Evolutionary conservation across 2,888 invertebrate species (phyloP).

Genomic region (Euzophera pinguis): DNA sequence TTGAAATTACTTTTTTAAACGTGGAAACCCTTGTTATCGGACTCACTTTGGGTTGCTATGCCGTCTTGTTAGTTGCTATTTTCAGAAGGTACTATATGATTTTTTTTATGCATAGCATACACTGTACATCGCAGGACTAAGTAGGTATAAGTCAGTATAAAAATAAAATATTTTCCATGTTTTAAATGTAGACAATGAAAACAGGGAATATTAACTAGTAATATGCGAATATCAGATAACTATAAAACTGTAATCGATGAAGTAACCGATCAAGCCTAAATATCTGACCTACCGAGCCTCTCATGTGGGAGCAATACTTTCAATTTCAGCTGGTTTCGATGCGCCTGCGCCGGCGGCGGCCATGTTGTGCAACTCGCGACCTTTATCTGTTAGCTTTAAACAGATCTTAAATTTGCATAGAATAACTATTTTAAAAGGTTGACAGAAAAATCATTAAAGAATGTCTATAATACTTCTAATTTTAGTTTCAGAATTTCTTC

Average conservation of each 20-base stretch:
- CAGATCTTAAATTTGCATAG: constrained; percentile 27
- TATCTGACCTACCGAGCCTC: constrained; percentile 48
- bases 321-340: constrained; percentile 46
- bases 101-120: too few species aligned
- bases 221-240: constrained; percentile 36
- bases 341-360: constrained; percentile 27
- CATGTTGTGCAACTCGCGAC: constrained; percentile 47
- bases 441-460: constrained; percentile 7
- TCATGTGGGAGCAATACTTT: constrained; percentile 53
- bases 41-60: too few species aligned
- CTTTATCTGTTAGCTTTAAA: constrained; percentile 38
- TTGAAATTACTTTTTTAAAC: too few species aligned
- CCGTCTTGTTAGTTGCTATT: too few species aligned
- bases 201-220: constrained; percentile 24
- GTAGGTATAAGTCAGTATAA: too few species aligned
- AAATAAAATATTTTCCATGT: too few species aligned
- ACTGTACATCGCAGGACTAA: too few species aligned
- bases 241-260: constrained; percentile 60
- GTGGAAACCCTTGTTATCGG: too few species aligned
- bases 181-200: too few species aligned
- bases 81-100: too few species aligned
- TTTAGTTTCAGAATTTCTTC: too few species aligned
- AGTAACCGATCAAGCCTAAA: constrained; percentile 53
- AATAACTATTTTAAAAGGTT: constrained; percentile 18
- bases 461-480: not conserved